Evolutionary conservation across 2,888 invertebrate species (phyloP).

Genomic region (Nephrotoma guestfalica): DNA sequence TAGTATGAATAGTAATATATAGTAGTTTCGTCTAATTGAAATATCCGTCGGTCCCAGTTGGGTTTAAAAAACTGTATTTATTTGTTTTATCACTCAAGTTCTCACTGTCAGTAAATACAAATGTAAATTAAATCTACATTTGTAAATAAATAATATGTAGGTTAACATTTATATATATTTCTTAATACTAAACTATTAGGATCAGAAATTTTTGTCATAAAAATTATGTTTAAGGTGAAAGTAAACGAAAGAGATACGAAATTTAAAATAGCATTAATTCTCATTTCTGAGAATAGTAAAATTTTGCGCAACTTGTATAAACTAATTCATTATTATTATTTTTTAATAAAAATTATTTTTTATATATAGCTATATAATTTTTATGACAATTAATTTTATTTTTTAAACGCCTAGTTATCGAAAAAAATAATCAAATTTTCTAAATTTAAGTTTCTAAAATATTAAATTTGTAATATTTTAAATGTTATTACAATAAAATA

Average conservation of each 20-base stretch:
- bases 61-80: not conserved
- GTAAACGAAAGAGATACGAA: constrained; percentile 14
- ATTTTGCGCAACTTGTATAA: not conserved
- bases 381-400: constrained; percentile 4
- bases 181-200: not conserved
- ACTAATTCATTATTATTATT: not conserved
- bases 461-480: not conserved
- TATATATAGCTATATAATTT: constrained; percentile 1
- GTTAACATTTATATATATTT: not conserved
- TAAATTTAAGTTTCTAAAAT: not conserved
- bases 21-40: not conserved
- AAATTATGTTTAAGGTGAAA: constrained; percentile 17
- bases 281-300: not conserved
- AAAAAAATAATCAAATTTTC: not conserved
- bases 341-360: not conserved
- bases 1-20: not conserved
- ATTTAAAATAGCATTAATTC: not conserved
- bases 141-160: not conserved
- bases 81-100: not conserved
- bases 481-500: not conserved
- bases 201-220: constrained; percentile 14
- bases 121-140: not conserved
- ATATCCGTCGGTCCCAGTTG: not conserved
- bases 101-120: not conserved
- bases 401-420: not conserved